These are phyloP conservation scores for Noctua pronuba DNA, from an alignment of 2,888 invertebrate species.

Conservation along the genomic window DNA sequence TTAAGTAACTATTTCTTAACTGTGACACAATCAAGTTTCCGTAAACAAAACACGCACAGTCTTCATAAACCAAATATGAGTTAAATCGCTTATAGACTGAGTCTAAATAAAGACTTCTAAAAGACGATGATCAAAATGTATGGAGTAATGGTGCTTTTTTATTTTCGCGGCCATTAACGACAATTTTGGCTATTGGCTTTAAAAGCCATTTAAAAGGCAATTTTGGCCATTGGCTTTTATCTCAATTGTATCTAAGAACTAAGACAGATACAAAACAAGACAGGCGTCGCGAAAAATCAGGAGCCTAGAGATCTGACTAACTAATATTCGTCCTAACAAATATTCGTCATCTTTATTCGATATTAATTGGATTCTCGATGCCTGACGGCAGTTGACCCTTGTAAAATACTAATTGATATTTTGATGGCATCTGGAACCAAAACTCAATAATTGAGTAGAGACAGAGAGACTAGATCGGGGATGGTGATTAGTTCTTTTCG, in stretches of 20 bases:
- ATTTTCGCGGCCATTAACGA: background rate
- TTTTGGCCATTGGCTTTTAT: background rate
- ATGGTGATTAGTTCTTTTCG: slow-evolving; percentile 1
- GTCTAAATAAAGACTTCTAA: background rate
- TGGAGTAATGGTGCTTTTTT: background rate
- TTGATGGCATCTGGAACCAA: background rate
- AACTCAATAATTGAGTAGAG: background rate
- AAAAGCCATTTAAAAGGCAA: too few relatives aligned
- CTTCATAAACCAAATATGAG: background rate
- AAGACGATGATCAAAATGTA: background rate
- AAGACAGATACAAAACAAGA: slow-evolving; percentile 9
- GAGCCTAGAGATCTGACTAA: slow-evolving; percentile 1
- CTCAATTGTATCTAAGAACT: background rate
- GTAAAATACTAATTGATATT: slow-evolving; percentile 10
- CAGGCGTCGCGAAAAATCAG: slow-evolving; percentile 6
- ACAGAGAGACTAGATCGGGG: background rate
- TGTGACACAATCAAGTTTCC: slow-evolving; percentile 3
- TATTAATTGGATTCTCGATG: slow-evolving; percentile 5
- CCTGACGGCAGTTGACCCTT: background rate
- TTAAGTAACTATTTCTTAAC: slow-evolving; percentile 21
- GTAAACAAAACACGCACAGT: slow-evolving; percentile 7
- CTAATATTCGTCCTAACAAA: background rate
- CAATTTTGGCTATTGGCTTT: too few relatives aligned
- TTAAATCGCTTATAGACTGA: background rate
- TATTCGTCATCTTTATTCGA: slow-evolving; percentile 1